Conservation (phyloP, 2,797 vertebrate species). For the Liparis tanakae region DNA sequence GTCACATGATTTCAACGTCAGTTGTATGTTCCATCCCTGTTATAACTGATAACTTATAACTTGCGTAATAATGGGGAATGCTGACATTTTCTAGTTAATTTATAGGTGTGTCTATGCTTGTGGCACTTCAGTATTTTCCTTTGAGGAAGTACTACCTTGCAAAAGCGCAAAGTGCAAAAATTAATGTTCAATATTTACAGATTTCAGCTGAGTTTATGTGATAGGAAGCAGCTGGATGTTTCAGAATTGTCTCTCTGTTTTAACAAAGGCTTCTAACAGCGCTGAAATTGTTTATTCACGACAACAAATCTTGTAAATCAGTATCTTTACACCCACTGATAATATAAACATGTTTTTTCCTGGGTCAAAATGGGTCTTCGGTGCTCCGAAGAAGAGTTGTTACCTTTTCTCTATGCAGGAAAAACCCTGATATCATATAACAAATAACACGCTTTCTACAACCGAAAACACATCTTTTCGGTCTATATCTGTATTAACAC, state of each 20-base stretch:
- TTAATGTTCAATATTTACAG: background rate
- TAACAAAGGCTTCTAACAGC: background rate
- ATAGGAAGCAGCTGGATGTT: background rate
- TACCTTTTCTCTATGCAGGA: no score
- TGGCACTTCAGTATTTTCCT: conserved; percentile 4
- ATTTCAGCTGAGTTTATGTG: background rate
- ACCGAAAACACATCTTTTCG: no score
- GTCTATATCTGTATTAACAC: no score
- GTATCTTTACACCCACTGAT: background rate
- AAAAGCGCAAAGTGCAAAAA: background rate
- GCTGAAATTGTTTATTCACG: background rate
- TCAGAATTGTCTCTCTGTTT: background rate
- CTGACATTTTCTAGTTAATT: background rate
- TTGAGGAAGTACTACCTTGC: background rate
- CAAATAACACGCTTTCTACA: no score
- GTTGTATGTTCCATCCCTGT: conserved; percentile 40
- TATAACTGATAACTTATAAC: conserved; percentile 51
- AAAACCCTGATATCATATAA: no score
- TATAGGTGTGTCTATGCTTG: background rate
- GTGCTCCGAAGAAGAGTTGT: no score
- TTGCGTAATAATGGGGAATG: conserved; percentile 22
- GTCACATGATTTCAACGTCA: conserved; percentile 29
- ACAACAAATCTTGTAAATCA: background rate
- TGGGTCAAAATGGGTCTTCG: no score
- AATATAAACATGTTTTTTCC: no score